Percentiles rank a stretch among this genome's conserved stretches.
Conservation (phyloP, 92 coral and sea anemone species). For the Actinostola sp. region DNA sequence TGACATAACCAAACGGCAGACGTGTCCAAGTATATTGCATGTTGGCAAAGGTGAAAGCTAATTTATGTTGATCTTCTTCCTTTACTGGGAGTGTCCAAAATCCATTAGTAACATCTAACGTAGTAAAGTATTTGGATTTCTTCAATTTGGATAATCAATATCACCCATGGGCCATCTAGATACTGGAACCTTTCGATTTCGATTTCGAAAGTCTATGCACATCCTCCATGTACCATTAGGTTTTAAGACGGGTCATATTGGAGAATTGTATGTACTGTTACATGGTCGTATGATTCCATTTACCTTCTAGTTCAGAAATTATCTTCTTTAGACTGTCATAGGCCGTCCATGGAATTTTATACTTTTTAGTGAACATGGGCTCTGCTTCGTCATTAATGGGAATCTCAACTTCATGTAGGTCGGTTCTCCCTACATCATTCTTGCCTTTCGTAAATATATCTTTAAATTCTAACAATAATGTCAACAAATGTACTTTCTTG, state of each 20-base stretch:
- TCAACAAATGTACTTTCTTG: conserved; percentile 27
- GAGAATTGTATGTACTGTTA: conserved; percentile 29
- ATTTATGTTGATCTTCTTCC: conserved; percentile 25
- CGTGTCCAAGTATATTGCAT: conserved; percentile 31
- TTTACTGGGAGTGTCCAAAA: conserved; percentile 26
- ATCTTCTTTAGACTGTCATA: conserved; percentile 24
- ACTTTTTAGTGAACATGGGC: conserved; percentile 23
- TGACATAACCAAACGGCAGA: conserved; percentile 15
- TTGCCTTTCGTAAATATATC: conserved; percentile 13
- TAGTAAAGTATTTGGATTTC: conserved; percentile 13
- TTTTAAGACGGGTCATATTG: conserved; percentile 14
- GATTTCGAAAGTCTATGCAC: conserved; percentile 17
- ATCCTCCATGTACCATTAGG: conserved; percentile 23
- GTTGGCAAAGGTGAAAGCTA: conserved; percentile 23
- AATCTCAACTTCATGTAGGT: conserved; percentile 16
- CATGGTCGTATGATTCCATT: conserved; percentile 13
- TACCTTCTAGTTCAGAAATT: conserved; percentile 16
- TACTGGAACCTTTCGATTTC: conserved; percentile 19
- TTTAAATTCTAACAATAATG: conserved; percentile 8
- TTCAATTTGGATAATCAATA: conserved; percentile 17
- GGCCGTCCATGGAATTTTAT: conserved; percentile 23
- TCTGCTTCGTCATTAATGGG: conserved; percentile 11
- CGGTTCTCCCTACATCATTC: conserved; percentile 20
- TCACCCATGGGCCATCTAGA: conserved; percentile 31
- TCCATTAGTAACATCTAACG: conserved; percentile 27